Conservation (phyloP, 2,113 vertebrate genomes). For the Melanotaenia duboulayi region DNA sequence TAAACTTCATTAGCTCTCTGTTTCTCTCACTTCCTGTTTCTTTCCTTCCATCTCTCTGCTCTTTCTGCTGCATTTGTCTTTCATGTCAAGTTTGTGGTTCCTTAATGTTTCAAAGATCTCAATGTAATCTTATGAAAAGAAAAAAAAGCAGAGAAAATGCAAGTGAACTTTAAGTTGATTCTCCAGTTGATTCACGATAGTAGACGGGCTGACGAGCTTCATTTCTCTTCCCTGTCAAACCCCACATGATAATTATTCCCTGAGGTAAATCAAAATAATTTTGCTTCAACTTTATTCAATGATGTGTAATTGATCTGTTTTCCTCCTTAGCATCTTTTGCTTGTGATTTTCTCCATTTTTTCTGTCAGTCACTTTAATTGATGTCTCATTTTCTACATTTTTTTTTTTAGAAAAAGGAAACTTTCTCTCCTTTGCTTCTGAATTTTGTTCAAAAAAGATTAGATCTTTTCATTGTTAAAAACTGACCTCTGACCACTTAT, state of each 20-base stretch:
- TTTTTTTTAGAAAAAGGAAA: no score
- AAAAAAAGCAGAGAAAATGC: no score
- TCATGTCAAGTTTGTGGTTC: neutral
- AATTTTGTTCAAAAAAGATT: neutral
- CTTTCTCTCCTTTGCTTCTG: no score
- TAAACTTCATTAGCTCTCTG: slow-evolving; percentile 52
- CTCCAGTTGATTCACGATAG: no score
- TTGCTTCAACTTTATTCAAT: neutral
- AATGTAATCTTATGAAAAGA: neutral
- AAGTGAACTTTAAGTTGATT: no score
- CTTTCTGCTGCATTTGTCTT: neutral
- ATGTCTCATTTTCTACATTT: no score
- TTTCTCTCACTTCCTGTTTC: slow-evolving; percentile 13
- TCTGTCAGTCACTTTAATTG: no score
- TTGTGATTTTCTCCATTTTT: no score
- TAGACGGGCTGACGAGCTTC: no score
- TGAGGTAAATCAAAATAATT: neutral
- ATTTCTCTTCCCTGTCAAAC: neutral
- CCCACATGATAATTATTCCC: neutral
- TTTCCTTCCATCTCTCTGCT: no score
- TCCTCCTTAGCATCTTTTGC: neutral
- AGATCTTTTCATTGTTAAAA: no score
- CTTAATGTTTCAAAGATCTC: neutral
- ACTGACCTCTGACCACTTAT: no score
- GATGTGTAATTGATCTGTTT: neutral